Evolutionary conservation across 2,888 invertebrate species (phyloP), one percentile per base, ranked within the genome.

Genomic region (Halictus quadricinctus): DNA sequence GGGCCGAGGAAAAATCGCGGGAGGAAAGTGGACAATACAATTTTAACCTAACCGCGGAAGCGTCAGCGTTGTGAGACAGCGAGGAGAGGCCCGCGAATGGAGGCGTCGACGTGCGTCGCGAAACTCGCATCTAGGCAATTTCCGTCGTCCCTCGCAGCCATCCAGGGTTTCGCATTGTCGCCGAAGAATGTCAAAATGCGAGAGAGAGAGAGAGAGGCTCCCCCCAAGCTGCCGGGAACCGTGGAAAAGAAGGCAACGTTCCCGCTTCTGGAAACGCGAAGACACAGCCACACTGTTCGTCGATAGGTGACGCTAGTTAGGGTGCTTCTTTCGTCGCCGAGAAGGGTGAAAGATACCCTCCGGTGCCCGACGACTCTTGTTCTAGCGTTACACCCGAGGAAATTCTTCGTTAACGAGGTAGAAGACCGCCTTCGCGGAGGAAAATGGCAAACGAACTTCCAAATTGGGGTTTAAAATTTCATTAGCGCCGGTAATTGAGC

Each of bases 31-130:
- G 83, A 89, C 88, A 87, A 89, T 90, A 80, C 85, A 82, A 91
- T 92, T 93, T 92, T 91, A 82, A 87, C 82, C 84, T 90, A 91
- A 91, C 89, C 88, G 88, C 83, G 90, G 90, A 88, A 81, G 79
- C 36, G 83, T 75, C 79, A 54, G 81, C 72, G 91, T 91, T 89
- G 89, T 88, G 66, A 58, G 48, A 15, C 7, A 8, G 41, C 25
- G 36, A n/a, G 29, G 66, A 25, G 75, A 48, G 50, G 10, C 72
- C 15, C 60, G 73, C 76, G 60, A 72, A 84, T 75, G 64, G 73
- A 82, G 25, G 74, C 66, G 73, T 50, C 54, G 76, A 54, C 18
- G 79, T 58, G 46, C 36, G 15, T 73, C 78, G 77, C 64, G 75
- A 80, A 84, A 74, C 69, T 76, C 66, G 75, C 83, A 79, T 79